Conservation (phyloP, 2,113 vertebrate species). For the Cebidichthys violaceus region DNA sequence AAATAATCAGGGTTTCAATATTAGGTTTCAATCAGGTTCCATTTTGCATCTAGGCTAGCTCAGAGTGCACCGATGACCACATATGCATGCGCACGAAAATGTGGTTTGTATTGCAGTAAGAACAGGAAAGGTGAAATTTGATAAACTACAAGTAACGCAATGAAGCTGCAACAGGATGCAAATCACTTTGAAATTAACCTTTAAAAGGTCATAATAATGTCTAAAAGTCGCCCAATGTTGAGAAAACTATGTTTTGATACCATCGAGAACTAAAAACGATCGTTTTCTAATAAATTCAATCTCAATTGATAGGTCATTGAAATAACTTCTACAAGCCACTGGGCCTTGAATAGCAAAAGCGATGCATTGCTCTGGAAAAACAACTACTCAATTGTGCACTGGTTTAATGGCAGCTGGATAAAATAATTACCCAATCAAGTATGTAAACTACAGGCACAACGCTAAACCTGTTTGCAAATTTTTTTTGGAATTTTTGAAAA, state of each 20-base stretch:
- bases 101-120: not conserved
- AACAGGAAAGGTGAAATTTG: not conserved
- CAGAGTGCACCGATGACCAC: not conserved
- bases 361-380: too few relatives aligned
- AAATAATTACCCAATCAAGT: too few relatives aligned
- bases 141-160: not conserved
- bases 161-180: not conserved
- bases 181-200: too few relatives aligned
- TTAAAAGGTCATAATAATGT: not conserved
- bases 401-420: too few relatives aligned
- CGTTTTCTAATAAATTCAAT: not conserved
- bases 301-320: too few relatives aligned
- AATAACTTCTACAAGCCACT: too few relatives aligned
- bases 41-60: conserved; percentile 5
- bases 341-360: too few relatives aligned
- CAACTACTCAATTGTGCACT: too few relatives aligned
- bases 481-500: too few relatives aligned
- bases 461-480: not conserved
- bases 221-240: too few relatives aligned
- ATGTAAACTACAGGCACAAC: too few relatives aligned
- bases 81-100: not conserved
- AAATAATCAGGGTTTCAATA: not conserved
- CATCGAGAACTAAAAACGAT: not conserved
- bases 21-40: too few relatives aligned
- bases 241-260: not conserved